phyloP scores from a whole-genome alignment of 2,888 invertebrate genomes.

The Dryobotodes eremita region DNA sequence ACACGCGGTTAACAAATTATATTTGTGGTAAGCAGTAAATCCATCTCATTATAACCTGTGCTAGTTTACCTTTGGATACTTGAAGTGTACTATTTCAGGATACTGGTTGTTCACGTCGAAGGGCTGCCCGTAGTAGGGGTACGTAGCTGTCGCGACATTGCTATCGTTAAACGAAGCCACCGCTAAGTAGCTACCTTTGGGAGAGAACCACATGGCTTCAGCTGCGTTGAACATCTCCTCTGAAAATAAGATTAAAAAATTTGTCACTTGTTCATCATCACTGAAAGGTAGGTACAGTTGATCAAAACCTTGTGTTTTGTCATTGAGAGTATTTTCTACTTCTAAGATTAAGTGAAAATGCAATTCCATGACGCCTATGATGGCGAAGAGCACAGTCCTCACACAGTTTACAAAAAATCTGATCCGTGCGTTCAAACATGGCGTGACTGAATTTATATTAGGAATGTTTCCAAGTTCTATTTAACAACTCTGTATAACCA shows the following conservation, averaged over 20 bases:
- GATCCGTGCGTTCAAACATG: too few relatives aligned
- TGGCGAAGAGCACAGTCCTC: not conserved
- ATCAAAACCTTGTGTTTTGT: not conserved
- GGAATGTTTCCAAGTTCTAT: not conserved
- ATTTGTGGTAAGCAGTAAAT: not conserved
- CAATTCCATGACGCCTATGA: too few relatives aligned
- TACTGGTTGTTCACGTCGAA: constrained; percentile 92
- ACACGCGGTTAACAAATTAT: not conserved
- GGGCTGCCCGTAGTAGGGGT: constrained; percentile 92
- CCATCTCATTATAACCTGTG: not conserved
- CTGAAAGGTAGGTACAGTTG: not conserved
- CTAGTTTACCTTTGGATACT: constrained; percentile 94
- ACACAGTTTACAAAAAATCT: not conserved
- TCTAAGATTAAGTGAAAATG: not conserved
- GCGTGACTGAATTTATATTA: not conserved
- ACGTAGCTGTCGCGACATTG: constrained; percentile 92
- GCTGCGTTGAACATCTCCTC: constrained; percentile 94
- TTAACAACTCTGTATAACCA: not conserved
- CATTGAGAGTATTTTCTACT: not conserved
- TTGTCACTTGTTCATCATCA: too few relatives aligned
- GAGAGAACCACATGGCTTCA: constrained; percentile 95
- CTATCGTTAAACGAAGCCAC: constrained; percentile 94
- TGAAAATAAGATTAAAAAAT: constrained; percentile 77
- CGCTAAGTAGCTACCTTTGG: constrained; percentile 92
- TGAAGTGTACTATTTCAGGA: constrained; percentile 92